Base-by-base conservation (phyloP, 1,140 invertebrate species). In the Lasaia peninsularis region DNA sequence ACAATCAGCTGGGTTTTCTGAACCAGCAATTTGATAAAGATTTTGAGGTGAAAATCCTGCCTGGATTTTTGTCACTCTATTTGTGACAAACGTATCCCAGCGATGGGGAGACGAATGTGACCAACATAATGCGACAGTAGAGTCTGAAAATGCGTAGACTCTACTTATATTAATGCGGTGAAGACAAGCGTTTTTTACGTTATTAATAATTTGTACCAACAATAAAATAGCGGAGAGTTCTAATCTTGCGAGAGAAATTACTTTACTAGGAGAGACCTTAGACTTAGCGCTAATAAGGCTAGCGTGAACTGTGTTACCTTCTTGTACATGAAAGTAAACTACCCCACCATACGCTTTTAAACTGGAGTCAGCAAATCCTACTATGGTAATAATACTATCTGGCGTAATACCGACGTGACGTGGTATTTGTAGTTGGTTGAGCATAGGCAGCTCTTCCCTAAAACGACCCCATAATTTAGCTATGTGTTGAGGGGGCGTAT, bases 31-130 rank as follows among this genome's bases (percentile, higher is more conserved):
- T 10, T 33, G 32, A 33, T 56, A 59, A n/a, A 63, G 59, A 14
- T 52, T 10, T 6, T 56, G 49, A 2, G 31, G 37, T 12, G 20
- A 33, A 33, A 11, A 33, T 10, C 32, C 32, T 8, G 11, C 11
- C 32, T 33, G 32, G 9, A 33, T 33, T 33, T 33, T 33, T 9
- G 32, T 10, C 9, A 33, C 32, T 3, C 63, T 51, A 44, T 65
- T 65, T 11, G 58, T 52, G 5, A 65, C 63, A 35, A 61, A 65
- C 7, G 56, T 65, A 10, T 65, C 24, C 55, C 54, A 65, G 11
- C 8, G 32, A 11, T 33, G 32, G 1, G 32, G 8, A 10, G 32
- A 33, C 11, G 4, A 33, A 33, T 33, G 32, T 11, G 11, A 33
- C 32, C 32, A 33, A 9, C 32, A 33, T 33, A 33, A 11, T 8